Base-by-base conservation (phyloP, 2,888 invertebrate species). In the Lasioglossum pauxillum region DNA sequence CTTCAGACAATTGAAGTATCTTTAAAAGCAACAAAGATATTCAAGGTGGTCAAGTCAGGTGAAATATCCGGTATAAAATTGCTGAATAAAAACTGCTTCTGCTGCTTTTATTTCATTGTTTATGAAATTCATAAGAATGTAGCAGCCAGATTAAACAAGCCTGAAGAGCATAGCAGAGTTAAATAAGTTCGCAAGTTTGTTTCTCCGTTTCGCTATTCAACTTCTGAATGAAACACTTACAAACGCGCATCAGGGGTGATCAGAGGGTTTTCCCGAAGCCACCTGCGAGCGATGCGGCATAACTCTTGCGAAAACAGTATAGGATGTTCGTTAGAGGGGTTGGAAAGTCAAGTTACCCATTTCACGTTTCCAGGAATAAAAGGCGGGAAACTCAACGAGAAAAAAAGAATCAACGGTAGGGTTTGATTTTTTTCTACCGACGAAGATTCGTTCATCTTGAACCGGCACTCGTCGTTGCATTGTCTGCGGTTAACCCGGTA, bases 401-500 rank as follows among this genome's bases (percentile, higher is more conserved):
- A 83, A 89, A 89, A 85, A 78, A n/a, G n/a, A 10, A n/a, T 10
- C 12, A n/a, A 57, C 57, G 10, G 80, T 82, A 75, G 73, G 76
- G 90, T 85, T 82, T 74, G 72, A 7, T 23, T 82, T 74, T 74
- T 78, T 80, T 84, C 69, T 35, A 84, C 83, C 80, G 80, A 64
- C 79, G 86, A 88, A 89, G 91, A 90, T 87, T 91, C 88, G 82
- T 90, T 72, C 80, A 71, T 80, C 76, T 60, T 72, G 78, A 72
- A 74, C 85, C 88, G 86, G 86, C 87, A 89, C 81, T 89, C 87
- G 83, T 57, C 74, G 35, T 12, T n/a, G 80, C 84, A 94, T 94
- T 95, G 94, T 95, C 90, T 94, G 94, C 93, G 95, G 95, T 94
- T 94, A 94, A 94, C 94, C 94, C 94, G 64, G 88, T 93, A 91